Percentiles rank a stretch among this genome's conserved stretches.
Evolutionary conservation across 2,797 vertebrate species (phyloP).

Genomic region (Eupleurogrammus muticus): DNA sequence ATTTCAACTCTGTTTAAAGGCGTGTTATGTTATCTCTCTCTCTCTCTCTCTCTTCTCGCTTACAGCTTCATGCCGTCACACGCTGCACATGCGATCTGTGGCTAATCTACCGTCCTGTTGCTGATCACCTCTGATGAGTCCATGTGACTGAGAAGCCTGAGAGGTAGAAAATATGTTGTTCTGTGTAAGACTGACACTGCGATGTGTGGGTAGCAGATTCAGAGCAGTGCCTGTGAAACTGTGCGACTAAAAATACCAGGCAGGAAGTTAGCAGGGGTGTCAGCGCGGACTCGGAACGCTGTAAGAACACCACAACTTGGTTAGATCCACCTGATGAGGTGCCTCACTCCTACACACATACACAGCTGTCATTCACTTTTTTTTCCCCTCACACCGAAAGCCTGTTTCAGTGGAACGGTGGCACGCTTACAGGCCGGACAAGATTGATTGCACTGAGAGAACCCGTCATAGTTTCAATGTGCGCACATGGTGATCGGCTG

Average conservation of each 20-base stretch:
- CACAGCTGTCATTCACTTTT: conserved; percentile 53
- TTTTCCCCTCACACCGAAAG: conserved; percentile 44
- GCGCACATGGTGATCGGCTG: conserved; percentile 82
- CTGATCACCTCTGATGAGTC: conserved; percentile 47
- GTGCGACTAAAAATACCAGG: conserved; percentile 57
- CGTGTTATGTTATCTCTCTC: conserved; percentile 27
- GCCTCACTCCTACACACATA: conserved; percentile 53
- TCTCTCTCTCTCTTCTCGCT: conserved; percentile 34
- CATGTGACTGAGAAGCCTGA: conserved; percentile 3
- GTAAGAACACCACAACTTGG: conserved; percentile 39
- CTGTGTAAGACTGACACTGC: background rate
- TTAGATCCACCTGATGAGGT: conserved; percentile 69
- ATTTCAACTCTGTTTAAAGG: conserved; percentile 36
- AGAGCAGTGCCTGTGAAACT: conserved; percentile 20
- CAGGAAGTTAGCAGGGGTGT: conserved; percentile 57
- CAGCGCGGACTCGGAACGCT: conserved; percentile 21
- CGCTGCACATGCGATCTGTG: conserved; percentile 10
- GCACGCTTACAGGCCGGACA: conserved; percentile 10
- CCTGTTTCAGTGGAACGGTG: conserved; percentile 29
- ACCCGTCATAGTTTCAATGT: conserved; percentile 66
- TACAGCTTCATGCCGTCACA: conserved; percentile 21
- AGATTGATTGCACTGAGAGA: conserved; percentile 24
- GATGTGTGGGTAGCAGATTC: conserved; percentile 12
- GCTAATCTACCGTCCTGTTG: conserved; percentile 29
- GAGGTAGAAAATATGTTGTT: conserved; percentile 7